phyloP scores from a whole-genome alignment of 2,113 vertebrate species.

The Heteronetta atricapilla region DNA sequence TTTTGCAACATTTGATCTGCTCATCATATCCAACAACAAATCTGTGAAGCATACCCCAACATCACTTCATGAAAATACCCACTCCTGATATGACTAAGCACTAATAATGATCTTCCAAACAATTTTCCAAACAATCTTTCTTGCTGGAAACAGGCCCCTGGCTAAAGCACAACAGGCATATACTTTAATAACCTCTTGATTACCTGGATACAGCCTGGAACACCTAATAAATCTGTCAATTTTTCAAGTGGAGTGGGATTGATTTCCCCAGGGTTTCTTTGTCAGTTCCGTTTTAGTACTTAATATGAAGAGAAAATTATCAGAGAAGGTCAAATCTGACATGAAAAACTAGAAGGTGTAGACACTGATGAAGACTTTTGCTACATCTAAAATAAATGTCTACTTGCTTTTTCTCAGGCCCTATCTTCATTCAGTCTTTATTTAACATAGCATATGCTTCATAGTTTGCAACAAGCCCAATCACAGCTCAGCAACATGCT shows the following conservation, averaged over 20 bases:
- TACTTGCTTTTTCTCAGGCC: neutral
- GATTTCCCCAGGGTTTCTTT: slow-evolving; percentile 65
- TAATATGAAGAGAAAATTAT: slow-evolving; percentile 63
- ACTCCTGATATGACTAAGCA: slow-evolving; percentile 48
- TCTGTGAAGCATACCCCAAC: neutral
- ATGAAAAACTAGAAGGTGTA: slow-evolving; percentile 40
- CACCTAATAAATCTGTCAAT: slow-evolving; percentile 61
- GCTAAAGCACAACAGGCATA: slow-evolving; percentile 50
- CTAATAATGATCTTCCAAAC: slow-evolving; percentile 46
- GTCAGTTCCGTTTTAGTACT: slow-evolving; percentile 46
- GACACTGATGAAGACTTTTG: slow-evolving; percentile 23
- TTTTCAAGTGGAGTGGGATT: slow-evolving; percentile 61
- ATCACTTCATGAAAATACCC: slow-evolving; percentile 1
- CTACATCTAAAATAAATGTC: neutral
- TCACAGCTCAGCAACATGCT: neutral
- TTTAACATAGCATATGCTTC: neutral
- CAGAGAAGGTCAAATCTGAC: slow-evolving; percentile 54
- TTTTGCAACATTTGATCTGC: neutral
- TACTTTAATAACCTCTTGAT: slow-evolving; percentile 65
- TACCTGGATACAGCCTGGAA: slow-evolving; percentile 53
- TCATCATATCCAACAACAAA: neutral
- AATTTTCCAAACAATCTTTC: neutral
- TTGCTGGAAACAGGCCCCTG: slow-evolving; percentile 26
- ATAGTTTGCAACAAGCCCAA: neutral
- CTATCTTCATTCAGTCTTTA: neutral